Evolutionary conservation across 1,140 invertebrate species (phyloP), one percentile per base, ranked within the genome.

Genomic region (Cepaea nemoralis): DNA sequence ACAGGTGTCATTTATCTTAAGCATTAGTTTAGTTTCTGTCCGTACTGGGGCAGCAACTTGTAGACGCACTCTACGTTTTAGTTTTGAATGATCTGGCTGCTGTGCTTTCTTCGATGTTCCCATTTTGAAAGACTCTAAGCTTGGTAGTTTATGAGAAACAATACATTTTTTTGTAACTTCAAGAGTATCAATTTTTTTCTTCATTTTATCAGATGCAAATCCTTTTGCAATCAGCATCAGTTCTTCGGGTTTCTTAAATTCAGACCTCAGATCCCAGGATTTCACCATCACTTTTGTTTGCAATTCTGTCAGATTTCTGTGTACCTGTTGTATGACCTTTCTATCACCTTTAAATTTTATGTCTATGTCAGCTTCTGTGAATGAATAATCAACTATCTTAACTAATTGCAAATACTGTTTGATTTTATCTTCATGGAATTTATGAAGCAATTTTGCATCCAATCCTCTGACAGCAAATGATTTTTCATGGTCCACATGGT

Each of bases 221-320:
- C 67, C 35, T n/a, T 70, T 70, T 45, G n/a, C n/a, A n/a, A n/a
- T n/a, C n/a, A n/a, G n/a, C n/a, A n/a, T n/a, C n/a, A n/a, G n/a
- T n/a, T n/a, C 35, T 70, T 70, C 67, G 37, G n/a, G 67, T 10
- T 33, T 35, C 35, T 70, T 70, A 70, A 70, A 70, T 8, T 31
- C 35, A 8, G 16, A 22, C 35, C 19, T 70, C 24, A 70, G 35
- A 70, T 70, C 35, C 67, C n/a, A n/a, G n/a, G n/a, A n/a, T n/a
- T n/a, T n/a, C n/a, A n/a, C n/a, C n/a, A n/a, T n/a, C n/a, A n/a
- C 67, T 35, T 33, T 22, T 33, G 27, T 22, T 24, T 70, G 3
- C 12, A 70, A 35, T 10, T 70, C 67, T 70, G n/a, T 31, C 19
- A 70, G 35, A 14, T 39, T 70, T 22, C 35, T 70, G 35, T 22